A percentile compares a stretch with the other conserved stretches of the same genome.
phyloP scores from a whole-genome alignment of 2,888 invertebrate genomes.

The Cheilosia pagana region DNA sequence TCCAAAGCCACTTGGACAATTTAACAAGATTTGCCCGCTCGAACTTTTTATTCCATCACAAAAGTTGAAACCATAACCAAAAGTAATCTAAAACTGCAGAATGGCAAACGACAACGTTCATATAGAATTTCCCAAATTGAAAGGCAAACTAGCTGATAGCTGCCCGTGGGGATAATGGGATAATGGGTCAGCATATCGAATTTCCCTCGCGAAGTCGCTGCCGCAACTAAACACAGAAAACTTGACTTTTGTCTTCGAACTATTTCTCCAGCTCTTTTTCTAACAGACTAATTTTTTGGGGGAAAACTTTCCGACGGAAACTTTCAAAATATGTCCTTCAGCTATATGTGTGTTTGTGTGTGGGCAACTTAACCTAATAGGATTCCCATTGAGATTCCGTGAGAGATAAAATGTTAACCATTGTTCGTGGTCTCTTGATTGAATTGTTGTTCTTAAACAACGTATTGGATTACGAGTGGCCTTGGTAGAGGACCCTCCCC shows the following conservation, averaged over 20 bases:
- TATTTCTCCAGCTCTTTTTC: neutral
- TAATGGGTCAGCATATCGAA: conserved; percentile 3
- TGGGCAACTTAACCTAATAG: neutral
- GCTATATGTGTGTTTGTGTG: neutral
- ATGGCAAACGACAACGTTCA: neutral
- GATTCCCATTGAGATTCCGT: neutral
- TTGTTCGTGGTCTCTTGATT: neutral
- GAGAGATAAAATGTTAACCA: conserved; percentile 1
- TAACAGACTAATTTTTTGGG: neutral
- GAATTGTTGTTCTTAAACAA: neutral
- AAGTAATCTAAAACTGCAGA: conserved; percentile 7
- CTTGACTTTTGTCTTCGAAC: neutral
- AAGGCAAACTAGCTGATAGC: neutral
- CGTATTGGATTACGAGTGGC: neutral
- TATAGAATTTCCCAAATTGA: neutral
- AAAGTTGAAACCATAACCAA: neutral
- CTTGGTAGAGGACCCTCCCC: neutral
- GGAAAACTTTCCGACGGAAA: neutral
- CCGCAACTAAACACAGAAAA: neutral
- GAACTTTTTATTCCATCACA: neutral
- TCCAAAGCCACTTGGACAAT: neutral
- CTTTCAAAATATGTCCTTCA: neutral
- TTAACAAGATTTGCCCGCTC: neutral
- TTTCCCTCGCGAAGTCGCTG: neutral
- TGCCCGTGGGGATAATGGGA: neutral